Percentiles rank a stretch among this genome's conserved stretches.
phyloP scores from a whole-genome alignment of 2,888 invertebrate species.

The Synanthedon tipuliformis region DNA sequence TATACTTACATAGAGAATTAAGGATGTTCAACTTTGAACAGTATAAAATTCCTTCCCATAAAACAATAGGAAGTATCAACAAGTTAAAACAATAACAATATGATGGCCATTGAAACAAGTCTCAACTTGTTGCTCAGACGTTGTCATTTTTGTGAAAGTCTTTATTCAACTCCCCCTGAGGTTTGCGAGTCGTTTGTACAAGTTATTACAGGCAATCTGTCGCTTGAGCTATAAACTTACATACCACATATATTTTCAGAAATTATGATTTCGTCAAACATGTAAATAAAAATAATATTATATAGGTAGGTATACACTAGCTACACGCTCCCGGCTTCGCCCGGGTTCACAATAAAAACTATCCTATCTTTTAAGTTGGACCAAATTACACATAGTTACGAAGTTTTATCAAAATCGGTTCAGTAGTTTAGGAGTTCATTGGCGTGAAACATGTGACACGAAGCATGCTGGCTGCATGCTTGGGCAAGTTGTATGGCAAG shows the following conservation, averaged over 20 bases:
- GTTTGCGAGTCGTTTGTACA: slow-evolving; percentile 6
- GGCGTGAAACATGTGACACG: no score
- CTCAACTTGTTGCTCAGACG: slow-evolving; percentile 20
- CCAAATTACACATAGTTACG: no score
- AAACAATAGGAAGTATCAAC: no score
- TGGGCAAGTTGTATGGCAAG: no score
- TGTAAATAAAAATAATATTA: background rate
- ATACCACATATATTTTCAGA: background rate
- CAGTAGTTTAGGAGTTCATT: no score
- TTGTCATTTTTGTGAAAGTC: slow-evolving; percentile 19
- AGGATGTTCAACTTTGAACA: no score
- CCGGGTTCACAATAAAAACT: background rate
- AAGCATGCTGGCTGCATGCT: no score
- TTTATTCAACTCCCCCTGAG: slow-evolving; percentile 10
- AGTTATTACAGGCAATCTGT: slow-evolving; percentile 9
- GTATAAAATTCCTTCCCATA: no score
- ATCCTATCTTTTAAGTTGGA: no score
- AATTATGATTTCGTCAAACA: background rate
- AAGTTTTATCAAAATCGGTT: no score
- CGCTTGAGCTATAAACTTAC: background rate
- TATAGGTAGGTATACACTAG: background rate
- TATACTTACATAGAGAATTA: no score
- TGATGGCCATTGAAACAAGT: slow-evolving; percentile 8
- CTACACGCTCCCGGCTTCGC: background rate
- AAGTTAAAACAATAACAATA: background rate